Base-by-base conservation (phyloP, 2,113 vertebrate genomes). In the Chrysochloris asiatica region DNA sequence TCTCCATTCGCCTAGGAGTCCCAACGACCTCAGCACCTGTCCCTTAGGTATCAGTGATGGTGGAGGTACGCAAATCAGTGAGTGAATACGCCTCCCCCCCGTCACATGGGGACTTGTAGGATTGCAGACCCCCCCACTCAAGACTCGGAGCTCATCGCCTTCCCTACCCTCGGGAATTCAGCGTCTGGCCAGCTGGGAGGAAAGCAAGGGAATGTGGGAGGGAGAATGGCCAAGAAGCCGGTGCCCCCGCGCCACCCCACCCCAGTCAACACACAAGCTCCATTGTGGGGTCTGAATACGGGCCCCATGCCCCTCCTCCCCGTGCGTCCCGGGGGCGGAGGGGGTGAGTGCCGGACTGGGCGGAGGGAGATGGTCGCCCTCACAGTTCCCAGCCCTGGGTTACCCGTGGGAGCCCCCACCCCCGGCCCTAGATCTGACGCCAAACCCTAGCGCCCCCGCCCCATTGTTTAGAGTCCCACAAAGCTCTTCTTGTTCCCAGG, bases 401-500 rank as follows among this genome's bases (percentile, higher is more conserved):
- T 6, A 3, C 8, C 0, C 41, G 2, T 48, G 47, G 76, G 47
- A 48, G 59, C 24, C 85, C 76, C 89, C 89, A 21, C 75, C 85
- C 54, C 48, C n/a, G 8, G 8, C 26, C 82, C 76, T 72, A 72
- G 88, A 90, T 75, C 85, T 3, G 78, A 86, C 43, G 86, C 93
- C 92, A 28, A 22, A 38, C 77, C 41, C 67, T 22, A 21, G n/a
- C 28, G 33, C 82, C 76, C 80, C 84, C 36, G 30, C 80, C 77
- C 47, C 93, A 94, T 96, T 96, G 95, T 97, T 81, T 77, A 2
- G 8, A 30, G 43, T 22, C 56, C 47, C 3, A 97, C 95, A 97
- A 95, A 95, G 96, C 91, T 43, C 77, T 89, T 54, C 93, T 95
- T 97, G 95, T 97, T 91, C 82, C 61, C 43, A 21, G 88, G 63